A percentile compares a stretch with the other conserved stretches of the same genome.
These are phyloP conservation scores for Toxotes lorentzi DNA, from an alignment of 2,797 vertebrate genomes.

Conservation along the genomic window DNA sequence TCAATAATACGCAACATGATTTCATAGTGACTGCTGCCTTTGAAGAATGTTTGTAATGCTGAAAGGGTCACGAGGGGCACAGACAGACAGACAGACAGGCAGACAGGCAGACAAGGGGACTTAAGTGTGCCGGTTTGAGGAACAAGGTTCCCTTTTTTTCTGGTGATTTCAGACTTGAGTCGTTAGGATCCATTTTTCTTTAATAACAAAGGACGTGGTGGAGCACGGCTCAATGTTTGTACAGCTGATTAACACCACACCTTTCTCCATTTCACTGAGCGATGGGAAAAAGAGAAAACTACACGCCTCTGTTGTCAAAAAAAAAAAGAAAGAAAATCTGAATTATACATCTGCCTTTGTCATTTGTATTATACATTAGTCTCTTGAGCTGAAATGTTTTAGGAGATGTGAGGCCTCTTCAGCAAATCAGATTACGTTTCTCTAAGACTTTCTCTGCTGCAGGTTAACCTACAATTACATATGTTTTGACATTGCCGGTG, in stretches of 20 bases:
- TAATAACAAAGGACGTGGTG: slow-evolving; percentile 77
- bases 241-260: slow-evolving; percentile 80
- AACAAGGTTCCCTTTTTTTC: slow-evolving; percentile 77
- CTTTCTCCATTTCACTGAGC: slow-evolving; percentile 38
- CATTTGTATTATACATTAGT: slow-evolving; percentile 17
- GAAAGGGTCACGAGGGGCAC: slow-evolving; percentile 66
- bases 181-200: slow-evolving; percentile 84
- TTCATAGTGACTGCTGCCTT: slow-evolving; percentile 76
- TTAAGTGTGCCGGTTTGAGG: slow-evolving; percentile 58
- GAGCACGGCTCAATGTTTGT: slow-evolving; percentile 77
- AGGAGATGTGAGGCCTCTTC: slow-evolving; percentile 1
- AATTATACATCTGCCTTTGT: slow-evolving; percentile 27
- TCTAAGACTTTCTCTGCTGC: neutral
- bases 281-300: slow-evolving; percentile 40
- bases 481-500: too few species aligned
- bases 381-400: slow-evolving; percentile 5
- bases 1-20: slow-evolving; percentile 78
- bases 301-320: slow-evolving; percentile 14
- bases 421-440: neutral
- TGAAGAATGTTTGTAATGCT: slow-evolving; percentile 76
- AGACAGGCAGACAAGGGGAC: slow-evolving; percentile 57
- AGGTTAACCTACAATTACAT: too few species aligned
- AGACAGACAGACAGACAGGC: slow-evolving; percentile 62
- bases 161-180: slow-evolving; percentile 75
- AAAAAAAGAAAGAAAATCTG: neutral